phyloP scores from a whole-genome alignment of 2,888 invertebrate species.

The Lamellibrachia satsuma region DNA sequence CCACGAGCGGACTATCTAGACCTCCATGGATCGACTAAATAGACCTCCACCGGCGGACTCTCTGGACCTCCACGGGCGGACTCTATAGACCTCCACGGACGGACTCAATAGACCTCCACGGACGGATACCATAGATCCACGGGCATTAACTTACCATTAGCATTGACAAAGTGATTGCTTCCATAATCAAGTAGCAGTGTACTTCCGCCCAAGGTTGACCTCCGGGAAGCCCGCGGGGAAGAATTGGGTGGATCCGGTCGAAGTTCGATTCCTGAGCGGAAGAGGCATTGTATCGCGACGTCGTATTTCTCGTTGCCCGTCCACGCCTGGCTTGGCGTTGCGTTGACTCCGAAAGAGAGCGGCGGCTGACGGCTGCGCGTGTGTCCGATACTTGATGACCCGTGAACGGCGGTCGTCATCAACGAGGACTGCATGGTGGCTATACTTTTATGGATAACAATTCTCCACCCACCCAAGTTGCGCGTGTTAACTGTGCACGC shows the following conservation, averaged over 20 bases:
- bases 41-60: too few species aligned
- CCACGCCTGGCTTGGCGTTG: not conserved
- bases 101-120: not conserved
- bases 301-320: not conserved
- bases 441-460: not conserved
- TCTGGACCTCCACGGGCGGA: too few species aligned
- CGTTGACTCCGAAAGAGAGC: not conserved
- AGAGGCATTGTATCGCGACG: not conserved
- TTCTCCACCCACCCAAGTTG: not conserved
- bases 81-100: not conserved
- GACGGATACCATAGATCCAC: not conserved
- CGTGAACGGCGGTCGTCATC: not conserved
- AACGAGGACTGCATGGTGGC: not conserved
- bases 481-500: not conserved
- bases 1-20: too few species aligned
- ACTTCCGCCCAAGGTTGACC: not conserved
- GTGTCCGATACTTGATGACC: not conserved
- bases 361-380: not conserved
- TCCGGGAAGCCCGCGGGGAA: not conserved
- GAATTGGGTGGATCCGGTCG: not conserved
- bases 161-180: not conserved
- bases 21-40: too few species aligned
- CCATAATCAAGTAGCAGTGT: not conserved
- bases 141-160: not conserved
- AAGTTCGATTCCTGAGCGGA: not conserved